Evolutionary conservation across 2,888 invertebrate species (phyloP), one percentile per base, ranked within the genome.

Genomic region (Diaphora mendica): DNA sequence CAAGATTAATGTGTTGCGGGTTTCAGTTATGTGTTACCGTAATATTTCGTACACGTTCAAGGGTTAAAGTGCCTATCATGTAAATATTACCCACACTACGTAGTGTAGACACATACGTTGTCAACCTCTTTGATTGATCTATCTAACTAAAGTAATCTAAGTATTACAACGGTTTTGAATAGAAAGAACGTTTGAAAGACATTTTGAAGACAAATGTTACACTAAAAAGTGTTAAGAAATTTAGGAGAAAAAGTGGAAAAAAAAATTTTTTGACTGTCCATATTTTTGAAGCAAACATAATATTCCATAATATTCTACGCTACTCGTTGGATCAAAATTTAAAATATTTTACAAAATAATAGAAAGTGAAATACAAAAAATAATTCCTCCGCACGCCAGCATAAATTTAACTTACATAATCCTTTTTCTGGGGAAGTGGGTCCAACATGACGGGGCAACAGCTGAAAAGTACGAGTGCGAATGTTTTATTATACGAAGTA

Each of bases 401-500:
- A 84, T 79, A 82, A 72, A 79, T 82, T 77, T 77, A 73, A 81
- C 86, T 82, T 85, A 83, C 82, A 83, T 86, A 88, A 88, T 90
- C 82, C 85, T 78, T 87, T 86, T 87, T 84, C 83, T 83, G 77
- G 79, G 72, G 62, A 78, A 77, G 79, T 85, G 85, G 82, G 82
- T 86, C 86, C 74, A 80, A 86, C 87, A 86, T 87, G 88, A 87
- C 85, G 83, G 79, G 87, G 90, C 82, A 89, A 87, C 91, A 89
- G 89, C 89, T 90, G 91, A 83, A 74, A 74, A 30, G 70, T 67
- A 69, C 62, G 66, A 65, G 64, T 70, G 65, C 35, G 74, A 42
- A 78, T 70, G 71, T 72, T 71, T 73, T 77, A 73, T 74, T 35
- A 35, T 35, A 35, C n/a, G 2, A 67, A 17, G 7, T 30, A 11